phyloP scores from a whole-genome alignment of 1,140 invertebrate species.

The Stratiolaelaps scimitus region DNA sequence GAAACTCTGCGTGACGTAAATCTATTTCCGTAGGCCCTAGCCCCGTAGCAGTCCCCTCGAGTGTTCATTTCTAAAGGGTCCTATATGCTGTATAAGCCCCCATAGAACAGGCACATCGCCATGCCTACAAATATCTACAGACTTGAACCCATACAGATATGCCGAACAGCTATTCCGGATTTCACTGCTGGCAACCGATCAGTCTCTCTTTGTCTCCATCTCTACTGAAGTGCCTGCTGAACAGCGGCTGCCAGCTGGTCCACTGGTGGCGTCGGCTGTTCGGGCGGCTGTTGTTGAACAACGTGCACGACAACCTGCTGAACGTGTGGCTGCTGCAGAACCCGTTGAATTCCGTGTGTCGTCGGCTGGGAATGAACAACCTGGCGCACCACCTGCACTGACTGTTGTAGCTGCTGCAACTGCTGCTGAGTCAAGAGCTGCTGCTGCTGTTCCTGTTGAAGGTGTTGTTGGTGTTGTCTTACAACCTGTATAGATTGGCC shows the following conservation, averaged over 20 bases:
- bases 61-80: neutral
- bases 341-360: slow-evolving; percentile 29
- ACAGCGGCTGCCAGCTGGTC: slow-evolving; percentile 4
- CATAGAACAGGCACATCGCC: slow-evolving; percentile 40
- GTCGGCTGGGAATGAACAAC: slow-evolving; percentile 30
- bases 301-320: neutral
- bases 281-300: slow-evolving; percentile 6
- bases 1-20: slow-evolving; percentile 38
- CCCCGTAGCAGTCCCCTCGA: neutral
- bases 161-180: slow-evolving; percentile 39
- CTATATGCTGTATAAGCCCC: slow-evolving; percentile 30
- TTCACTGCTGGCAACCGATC: slow-evolving; percentile 34
- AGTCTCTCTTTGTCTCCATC: neutral
- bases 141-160: too few relatives aligned
- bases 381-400: slow-evolving; percentile 31
- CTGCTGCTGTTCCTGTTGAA: slow-evolving; percentile 21
- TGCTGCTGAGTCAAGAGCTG: slow-evolving; percentile 21
- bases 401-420: slow-evolving; percentile 14
- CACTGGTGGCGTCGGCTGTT: neutral
- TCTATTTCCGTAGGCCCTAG: slow-evolving; percentile 33
- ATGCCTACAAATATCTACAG: slow-evolving; percentile 34
- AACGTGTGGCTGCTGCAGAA: slow-evolving; percentile 31
- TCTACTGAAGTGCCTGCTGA: slow-evolving; percentile 9
- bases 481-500: neutral
- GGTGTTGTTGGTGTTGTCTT: neutral